Conservation (phyloP, 2,113 vertebrate genomes). For the Machaerirhynchus nigripectus region DNA sequence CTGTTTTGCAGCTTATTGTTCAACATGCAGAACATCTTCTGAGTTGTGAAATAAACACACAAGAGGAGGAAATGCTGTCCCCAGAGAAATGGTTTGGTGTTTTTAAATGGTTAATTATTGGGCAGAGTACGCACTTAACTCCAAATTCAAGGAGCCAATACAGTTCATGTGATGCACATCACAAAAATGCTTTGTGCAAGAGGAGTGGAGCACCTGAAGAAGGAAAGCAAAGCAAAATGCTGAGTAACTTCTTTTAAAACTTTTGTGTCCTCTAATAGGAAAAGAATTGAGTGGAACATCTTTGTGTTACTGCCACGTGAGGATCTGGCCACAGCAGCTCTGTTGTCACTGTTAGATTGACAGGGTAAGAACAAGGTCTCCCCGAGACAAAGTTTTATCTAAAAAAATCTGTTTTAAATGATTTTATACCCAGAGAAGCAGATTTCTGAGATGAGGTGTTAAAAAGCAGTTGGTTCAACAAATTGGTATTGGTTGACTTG, state of each 20-base stretch:
- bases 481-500: neutral
- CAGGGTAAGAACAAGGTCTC: neutral
- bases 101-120: neutral
- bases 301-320: neutral
- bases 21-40: neutral
- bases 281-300: neutral
- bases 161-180: neutral
- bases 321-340: slow-evolving; percentile 4
- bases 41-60: neutral
- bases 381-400: neutral
- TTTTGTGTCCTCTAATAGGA: slow-evolving; percentile 1
- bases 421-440: neutral
- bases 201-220: neutral
- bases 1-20: slow-evolving; percentile 48
- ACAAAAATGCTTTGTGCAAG: neutral
- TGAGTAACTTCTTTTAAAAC: neutral
- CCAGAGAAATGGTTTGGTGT: neutral
- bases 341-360: neutral
- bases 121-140: neutral
- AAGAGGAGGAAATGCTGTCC: neutral
- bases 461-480: neutral
- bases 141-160: accelerated
- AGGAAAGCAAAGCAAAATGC: neutral
- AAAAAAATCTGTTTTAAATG: accelerated
- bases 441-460: neutral